These are phyloP conservation scores for Limnodromus scolopaceus DNA, from an alignment of 2,797 vertebrate species.

Conservation along the genomic window DNA sequence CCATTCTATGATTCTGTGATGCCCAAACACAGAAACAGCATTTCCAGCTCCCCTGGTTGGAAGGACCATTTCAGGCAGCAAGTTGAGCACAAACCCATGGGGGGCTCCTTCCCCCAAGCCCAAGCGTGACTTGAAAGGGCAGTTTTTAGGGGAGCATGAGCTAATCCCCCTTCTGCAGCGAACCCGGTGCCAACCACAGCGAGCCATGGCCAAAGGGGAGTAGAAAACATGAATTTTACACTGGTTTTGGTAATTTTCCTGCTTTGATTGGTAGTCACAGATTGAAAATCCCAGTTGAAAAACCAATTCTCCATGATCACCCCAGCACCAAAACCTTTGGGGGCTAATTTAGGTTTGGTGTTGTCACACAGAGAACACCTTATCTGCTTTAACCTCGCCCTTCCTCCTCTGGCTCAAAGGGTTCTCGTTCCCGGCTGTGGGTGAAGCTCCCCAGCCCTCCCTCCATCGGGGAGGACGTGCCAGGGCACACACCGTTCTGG, in stretches of 20 bases:
- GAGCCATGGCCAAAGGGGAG: neutral
- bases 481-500: accelerated
- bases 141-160: neutral
- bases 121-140: accelerated
- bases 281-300: neutral
- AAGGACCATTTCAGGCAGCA: neutral
- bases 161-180: neutral
- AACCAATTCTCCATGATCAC: neutral
- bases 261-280: neutral
- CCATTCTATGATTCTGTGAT: neutral
- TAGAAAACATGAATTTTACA: neutral
- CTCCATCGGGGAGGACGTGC: accelerated
- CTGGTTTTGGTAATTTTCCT: neutral
- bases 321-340: neutral
- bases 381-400: neutral
- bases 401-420: neutral
- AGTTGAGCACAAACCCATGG: neutral
- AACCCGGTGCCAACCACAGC: neutral
- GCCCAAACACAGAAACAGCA: neutral
- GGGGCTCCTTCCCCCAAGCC: neutral
- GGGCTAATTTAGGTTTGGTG: neutral
- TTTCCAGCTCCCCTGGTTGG: neutral
- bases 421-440: neutral
- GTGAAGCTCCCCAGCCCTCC: neutral
- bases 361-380: neutral